Conservation (phyloP, 2,113 vertebrate species). For the Gracilinanus agilis region DNA sequence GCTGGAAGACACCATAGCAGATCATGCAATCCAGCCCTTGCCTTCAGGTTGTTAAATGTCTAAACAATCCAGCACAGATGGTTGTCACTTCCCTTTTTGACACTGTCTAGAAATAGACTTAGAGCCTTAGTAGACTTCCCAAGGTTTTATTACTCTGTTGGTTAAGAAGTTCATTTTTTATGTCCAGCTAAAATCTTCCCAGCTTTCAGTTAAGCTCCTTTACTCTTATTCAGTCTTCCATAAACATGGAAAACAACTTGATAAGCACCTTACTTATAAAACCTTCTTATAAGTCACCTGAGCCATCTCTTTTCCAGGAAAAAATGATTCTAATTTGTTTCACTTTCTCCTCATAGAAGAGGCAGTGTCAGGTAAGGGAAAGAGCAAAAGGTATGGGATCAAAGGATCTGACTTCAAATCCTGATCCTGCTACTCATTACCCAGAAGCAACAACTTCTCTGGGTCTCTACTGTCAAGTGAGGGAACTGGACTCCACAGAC, state of each 20-base stretch:
- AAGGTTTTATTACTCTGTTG: neutral
- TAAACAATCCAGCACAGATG: neutral
- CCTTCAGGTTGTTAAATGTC: neutral
- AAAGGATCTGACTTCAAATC: neutral
- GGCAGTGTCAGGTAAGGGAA: neutral
- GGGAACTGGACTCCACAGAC: neutral
- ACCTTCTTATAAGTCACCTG: neutral
- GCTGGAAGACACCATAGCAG: no score
- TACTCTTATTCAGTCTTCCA: constrained; percentile 17
- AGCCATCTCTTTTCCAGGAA: constrained; percentile 3
- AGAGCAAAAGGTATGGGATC: neutral
- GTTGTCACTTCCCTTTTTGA: neutral
- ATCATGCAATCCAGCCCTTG: neutral
- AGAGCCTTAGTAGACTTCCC: neutral
- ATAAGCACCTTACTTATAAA: neutral
- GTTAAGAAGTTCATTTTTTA: constrained; percentile 15
- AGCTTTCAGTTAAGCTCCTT: neutral
- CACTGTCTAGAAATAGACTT: neutral
- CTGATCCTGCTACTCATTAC: neutral
- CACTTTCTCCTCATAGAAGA: neutral
- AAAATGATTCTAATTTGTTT: constrained; percentile 9
- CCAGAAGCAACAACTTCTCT: neutral
- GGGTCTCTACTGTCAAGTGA: neutral
- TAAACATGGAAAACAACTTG: neutral
- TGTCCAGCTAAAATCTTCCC: neutral